Evolutionary conservation across 2,888 invertebrate species (phyloP), one percentile per base, ranked within the genome.

Genomic region (Chrysopilus asiliformis): DNA sequence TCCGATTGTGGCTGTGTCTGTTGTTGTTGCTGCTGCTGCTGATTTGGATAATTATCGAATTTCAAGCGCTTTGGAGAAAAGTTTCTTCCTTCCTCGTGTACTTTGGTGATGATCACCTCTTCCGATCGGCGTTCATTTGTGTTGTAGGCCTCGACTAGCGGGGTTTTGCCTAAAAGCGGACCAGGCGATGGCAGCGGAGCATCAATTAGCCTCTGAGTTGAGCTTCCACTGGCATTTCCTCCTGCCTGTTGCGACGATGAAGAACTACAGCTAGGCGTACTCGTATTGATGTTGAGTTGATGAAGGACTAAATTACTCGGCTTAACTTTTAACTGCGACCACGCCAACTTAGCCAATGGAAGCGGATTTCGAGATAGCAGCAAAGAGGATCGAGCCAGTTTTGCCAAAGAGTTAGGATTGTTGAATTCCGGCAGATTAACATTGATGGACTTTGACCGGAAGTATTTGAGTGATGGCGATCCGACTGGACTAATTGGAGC

Each of bases 131-230:
- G 49, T 16, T 48, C 50, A 0, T 49, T 47, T 20, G 53, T 52
- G 38, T 65, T 66, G 39, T 72, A 75, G 9, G 71, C 63, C 46
- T 86, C 85, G 12, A 87, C 79, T 24, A 87, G 65, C 33, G 84
- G 71, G 2, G 86, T 86, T 52, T 81, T 83, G 4, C 86, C 86
- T 16, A 86, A 66, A 43, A 84, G 65, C 1, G 86, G 86, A 1
- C 86, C 86, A 0, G 86, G 86, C 4, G 85, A 85, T 28, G 82
- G 82, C 31, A 83, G 60, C 1, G 83, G 81, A 28, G 74, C 67
- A 42, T 68, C 67, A 28, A 72, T 58, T 46, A 72, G 70, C 44
- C 44, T 66, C 45, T 17, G 36, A 34, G 18, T 34, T 36, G 17
- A 39, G n/a, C n/a, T n/a, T n/a, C n/a, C n/a, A n/a, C n/a, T n/a